These are phyloP conservation scores for Gymnoscelis rufifasciata DNA, from an alignment of 2,888 invertebrate genomes.

Conservation along the genomic window DNA sequence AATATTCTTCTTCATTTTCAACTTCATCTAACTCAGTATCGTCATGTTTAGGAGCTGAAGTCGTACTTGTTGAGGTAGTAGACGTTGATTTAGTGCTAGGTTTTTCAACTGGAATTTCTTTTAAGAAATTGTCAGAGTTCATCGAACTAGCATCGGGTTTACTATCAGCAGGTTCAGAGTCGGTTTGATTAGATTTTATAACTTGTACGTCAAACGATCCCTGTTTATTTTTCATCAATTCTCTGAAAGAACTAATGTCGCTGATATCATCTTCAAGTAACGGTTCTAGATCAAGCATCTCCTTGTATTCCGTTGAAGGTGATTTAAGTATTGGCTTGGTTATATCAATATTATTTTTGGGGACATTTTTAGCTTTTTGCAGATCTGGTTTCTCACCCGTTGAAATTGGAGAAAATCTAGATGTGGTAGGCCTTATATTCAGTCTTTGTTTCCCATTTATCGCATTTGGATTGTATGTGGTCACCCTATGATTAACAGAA, in stretches of 20 bases:
- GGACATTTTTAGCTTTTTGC: slow-evolving; percentile 39
- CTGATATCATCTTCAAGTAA: slow-evolving; percentile 79
- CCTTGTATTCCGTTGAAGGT: slow-evolving; percentile 70
- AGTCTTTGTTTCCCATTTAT: slow-evolving; percentile 58
- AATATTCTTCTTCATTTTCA: slow-evolving; percentile 59
- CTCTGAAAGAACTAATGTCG: slow-evolving; percentile 68
- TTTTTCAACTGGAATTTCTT: slow-evolving; percentile 36
- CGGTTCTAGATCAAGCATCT: slow-evolving; percentile 77
- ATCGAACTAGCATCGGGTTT: slow-evolving; percentile 68
- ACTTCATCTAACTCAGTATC: slow-evolving; percentile 46
- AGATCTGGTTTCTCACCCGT: slow-evolving; percentile 41
- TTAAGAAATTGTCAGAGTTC: slow-evolving; percentile 59
- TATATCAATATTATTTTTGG: slow-evolving; percentile 41
- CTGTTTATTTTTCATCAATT: slow-evolving; percentile 68
- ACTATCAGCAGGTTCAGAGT: slow-evolving; percentile 46
- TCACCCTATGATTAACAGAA: slow-evolving; percentile 51
- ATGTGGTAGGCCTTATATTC: slow-evolving; percentile 53
- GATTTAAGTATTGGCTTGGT: slow-evolving; percentile 43
- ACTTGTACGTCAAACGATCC: slow-evolving; percentile 76
- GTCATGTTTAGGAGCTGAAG: slow-evolving; percentile 38
- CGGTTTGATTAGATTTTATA: slow-evolving; percentile 65
- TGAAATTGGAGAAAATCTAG: slow-evolving; percentile 48
- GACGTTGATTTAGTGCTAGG: slow-evolving; percentile 33
- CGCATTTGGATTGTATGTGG: slow-evolving; percentile 70
- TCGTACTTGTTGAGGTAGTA: slow-evolving; percentile 32